phyloP scores from a whole-genome alignment of 2,113 vertebrate genomes.

The Calidris pygmaea region DNA sequence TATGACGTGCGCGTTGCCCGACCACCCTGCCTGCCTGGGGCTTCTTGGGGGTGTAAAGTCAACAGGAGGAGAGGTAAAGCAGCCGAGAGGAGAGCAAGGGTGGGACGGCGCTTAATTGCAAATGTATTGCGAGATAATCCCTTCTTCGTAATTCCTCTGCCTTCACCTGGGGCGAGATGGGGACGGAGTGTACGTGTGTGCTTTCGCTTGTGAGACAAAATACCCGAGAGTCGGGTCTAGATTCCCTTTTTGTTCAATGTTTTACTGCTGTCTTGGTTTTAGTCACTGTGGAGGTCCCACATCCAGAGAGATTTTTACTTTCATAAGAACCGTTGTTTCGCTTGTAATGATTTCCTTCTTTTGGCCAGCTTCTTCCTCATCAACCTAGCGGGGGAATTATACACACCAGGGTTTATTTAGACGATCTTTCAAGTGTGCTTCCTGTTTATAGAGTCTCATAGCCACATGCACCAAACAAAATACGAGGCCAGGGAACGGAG shows the following conservation, averaged over 20 bases:
- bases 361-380: background rate
- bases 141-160: background rate
- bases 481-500: background rate
- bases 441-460: constrained; percentile 54
- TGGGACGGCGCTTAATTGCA: background rate
- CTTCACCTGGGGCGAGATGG: background rate
- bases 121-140: background rate
- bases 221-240: background rate
- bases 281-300: background rate
- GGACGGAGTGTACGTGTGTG: background rate
- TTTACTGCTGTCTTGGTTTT: background rate
- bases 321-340: background rate
- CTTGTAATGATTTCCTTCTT: background rate
- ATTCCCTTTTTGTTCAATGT: background rate
- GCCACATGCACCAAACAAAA: constrained; percentile 4
- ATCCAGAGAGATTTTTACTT: background rate
- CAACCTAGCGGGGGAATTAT: constrained; percentile 8
- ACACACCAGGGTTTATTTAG: constrained; percentile 51
- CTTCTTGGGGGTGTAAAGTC: background rate
- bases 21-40: background rate
- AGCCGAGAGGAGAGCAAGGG: background rate
- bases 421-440: constrained; percentile 35
- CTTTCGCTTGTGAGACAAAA: background rate
- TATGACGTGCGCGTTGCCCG: background rate
- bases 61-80: background rate